phyloP scores from a whole-genome alignment of 1,140 invertebrate species.

The Drosophila pruinosa region DNA sequence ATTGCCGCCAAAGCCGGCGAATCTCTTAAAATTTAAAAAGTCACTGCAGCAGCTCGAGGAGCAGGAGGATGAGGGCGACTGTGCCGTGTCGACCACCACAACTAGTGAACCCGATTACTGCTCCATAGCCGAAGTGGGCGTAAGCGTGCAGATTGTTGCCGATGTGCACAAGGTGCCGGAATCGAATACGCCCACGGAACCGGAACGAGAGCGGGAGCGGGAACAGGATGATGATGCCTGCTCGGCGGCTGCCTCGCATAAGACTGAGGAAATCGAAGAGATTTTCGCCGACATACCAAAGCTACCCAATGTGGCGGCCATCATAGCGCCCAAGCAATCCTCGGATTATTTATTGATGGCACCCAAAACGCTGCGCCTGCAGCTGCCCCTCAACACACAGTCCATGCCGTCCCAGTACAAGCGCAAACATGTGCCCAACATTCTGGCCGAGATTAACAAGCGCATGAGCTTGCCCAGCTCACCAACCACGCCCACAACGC shows the following conservation, averaged over 20 bases:
- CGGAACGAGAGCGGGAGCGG: constrained; percentile 34
- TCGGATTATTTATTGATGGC: constrained; percentile 60
- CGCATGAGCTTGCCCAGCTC: constrained; percentile 61
- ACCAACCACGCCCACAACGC: constrained; percentile 52
- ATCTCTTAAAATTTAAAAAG: constrained; percentile 82
- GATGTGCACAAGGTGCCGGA: constrained; percentile 73
- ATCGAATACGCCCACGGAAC: constrained; percentile 37
- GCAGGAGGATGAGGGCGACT: constrained; percentile 42
- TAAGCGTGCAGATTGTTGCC: constrained; percentile 71
- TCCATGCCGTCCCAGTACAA: constrained; percentile 52
- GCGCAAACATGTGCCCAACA: constrained; percentile 72
- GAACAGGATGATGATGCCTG: constrained; percentile 40
- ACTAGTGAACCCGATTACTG: constrained; percentile 84
- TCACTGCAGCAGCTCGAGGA: constrained; percentile 63
- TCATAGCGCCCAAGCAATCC: constrained; percentile 83
- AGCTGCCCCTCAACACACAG: constrained; percentile 12
- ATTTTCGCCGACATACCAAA: constrained; percentile 84
- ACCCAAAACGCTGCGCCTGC: constrained; percentile 45
- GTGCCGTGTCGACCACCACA: constrained; percentile 34
- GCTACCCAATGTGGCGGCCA: constrained; percentile 84
- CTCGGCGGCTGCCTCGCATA: constrained; percentile 51
- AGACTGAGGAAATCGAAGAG: constrained; percentile 80
- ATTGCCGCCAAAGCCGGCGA: constrained; percentile 86
- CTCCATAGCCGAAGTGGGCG: constrained; percentile 83
- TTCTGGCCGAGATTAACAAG: constrained; percentile 75